Base-by-base conservation (phyloP, 2,797 vertebrate species). In the Odontamblyopus lacepedii region DNA sequence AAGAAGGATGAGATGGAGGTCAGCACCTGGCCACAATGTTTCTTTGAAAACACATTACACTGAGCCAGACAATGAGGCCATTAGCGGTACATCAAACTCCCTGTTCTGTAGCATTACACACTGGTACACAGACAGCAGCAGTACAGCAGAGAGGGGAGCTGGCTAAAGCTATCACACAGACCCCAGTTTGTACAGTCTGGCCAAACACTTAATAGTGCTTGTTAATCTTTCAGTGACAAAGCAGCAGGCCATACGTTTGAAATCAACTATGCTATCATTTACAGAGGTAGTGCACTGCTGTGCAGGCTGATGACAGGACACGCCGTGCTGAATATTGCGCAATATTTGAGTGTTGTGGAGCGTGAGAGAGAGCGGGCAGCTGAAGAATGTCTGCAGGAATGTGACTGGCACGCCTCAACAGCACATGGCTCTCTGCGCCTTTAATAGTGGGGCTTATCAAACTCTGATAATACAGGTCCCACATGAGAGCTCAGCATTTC, bases 41-140 rank as follows among this genome's bases (percentile, higher is more conserved):
- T 93, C 91, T 88, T 88, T 91, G 74, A 87, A 88, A 88, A 80
- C 76, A 83, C 82, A 88, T 88, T 86, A 79, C 82, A 86, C 80
- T 55, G 67, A 41, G 81, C 76, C 87, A 86, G 88, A 85, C 80
- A 77, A 80, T 78, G 78, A 56, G 75, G 71, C 75, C 80, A 86
- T 88, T 86, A 87, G 82, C 41, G 72, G 75, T 66, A 88, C 79
- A 89, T 85, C 79, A 88, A 90, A 77, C 78, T 76, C 79, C 88
- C 74, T 72, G 81, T 83, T 86, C 80, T 84, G 83, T 85, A 80
- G 79, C 81, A 88, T 88, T 85, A 81, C 70, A 79, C 77, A 56
- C 72, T 73, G 69, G 68, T 73, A 71, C 63, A 75, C 73, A 70
- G 75, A 79, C 69, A 79, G 69, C 71, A 69, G 78, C 71, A 63